These are phyloP conservation scores for Elaeidobius kamerunicus DNA, from an alignment of 2,888 invertebrate genomes.

Conservation along the genomic window DNA sequence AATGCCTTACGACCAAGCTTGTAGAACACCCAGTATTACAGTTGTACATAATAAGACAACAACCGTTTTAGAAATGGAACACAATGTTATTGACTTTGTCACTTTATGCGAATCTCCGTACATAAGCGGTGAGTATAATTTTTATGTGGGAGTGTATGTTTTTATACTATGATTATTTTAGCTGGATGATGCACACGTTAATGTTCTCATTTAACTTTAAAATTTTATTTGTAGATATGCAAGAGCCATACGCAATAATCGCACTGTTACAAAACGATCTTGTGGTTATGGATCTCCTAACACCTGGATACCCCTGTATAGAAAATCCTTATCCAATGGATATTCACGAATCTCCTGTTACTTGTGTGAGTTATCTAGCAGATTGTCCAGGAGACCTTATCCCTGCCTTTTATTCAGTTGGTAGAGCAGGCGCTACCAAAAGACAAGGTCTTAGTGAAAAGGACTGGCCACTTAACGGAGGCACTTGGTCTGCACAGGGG, in stretches of 20 bases:
- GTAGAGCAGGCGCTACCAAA: constrained; percentile 68
- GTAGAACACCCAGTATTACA: constrained; percentile 90
- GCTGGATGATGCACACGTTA: not conserved
- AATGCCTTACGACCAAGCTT: constrained; percentile 85
- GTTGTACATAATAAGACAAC: constrained; percentile 95
- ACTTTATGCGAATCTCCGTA: constrained; percentile 94
- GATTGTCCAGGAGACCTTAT: constrained; percentile 98
- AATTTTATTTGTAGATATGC: constrained; percentile 69
- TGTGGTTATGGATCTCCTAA: constrained; percentile 94
- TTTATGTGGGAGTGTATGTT: too few relatives aligned
- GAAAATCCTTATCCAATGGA: constrained; percentile 99
- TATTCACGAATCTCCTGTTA: constrained; percentile 97
- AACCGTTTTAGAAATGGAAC: constrained; percentile 98
- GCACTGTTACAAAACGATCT: constrained; percentile 97
- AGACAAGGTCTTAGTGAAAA: constrained; percentile 81
- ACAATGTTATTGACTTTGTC: constrained; percentile 95
- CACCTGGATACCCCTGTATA: constrained; percentile 95
- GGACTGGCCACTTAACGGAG: constrained; percentile 96
- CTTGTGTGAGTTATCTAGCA: constrained; percentile 93
- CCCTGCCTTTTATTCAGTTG: constrained; percentile 97
- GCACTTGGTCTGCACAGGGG: constrained; percentile 92
- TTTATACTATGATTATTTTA: too few relatives aligned
- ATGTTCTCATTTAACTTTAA: not conserved
- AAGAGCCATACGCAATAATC: constrained; percentile 97
- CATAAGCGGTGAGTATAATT: constrained; percentile 80